Evolutionary conservation across 2,888 invertebrate species (phyloP), one percentile per base, ranked within the genome.

Genomic region (Synergus umbraculus): DNA sequence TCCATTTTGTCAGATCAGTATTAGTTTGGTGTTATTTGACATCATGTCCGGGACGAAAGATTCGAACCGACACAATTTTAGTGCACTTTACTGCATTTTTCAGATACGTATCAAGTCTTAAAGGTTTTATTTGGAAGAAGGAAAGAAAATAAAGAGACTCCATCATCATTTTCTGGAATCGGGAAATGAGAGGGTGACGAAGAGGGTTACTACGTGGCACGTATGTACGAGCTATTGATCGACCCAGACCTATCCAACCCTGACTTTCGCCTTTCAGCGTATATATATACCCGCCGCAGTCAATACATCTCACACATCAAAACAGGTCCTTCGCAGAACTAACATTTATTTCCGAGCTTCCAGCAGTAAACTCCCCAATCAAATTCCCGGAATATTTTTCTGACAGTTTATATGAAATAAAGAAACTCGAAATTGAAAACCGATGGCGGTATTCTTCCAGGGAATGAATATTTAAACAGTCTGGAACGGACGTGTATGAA

Each of bases 171-270:
- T 29, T 29, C 29, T 29, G 29, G 29, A 29, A 29, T 29, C 29
- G 29, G 29, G 29, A 29, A 29, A 29, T 29, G 29, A 29, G 29
- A 29, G 29, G 65, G 65, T 65, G 65, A 7, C 65, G 29, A 81
- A 81, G 76, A 64, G 66, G 64, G 66, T 12, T 37, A 54, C 78
- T 63, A 58, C 43, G 18, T 76, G n/a, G 78, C 22, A 54, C 44
- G 58, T 64, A 46, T 79, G 69, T 60, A 67, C 37, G 37, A 37
- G 37, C 63, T 79, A 81, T 81, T 76, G 81, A 81, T 81, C 77
- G 81, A 81, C 81, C 81, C 78, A 78, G 78, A 81, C 81, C 80
- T 66, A 76, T 69, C 79, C 46, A 54, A 73, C 69, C 65, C 65
- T 65, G 65, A 65, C 65, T 65, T 65, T 65, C 65, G 65, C 65